Conservation (phyloP, 1,140 invertebrate species). For the Phenacoccus solenopsis region DNA sequence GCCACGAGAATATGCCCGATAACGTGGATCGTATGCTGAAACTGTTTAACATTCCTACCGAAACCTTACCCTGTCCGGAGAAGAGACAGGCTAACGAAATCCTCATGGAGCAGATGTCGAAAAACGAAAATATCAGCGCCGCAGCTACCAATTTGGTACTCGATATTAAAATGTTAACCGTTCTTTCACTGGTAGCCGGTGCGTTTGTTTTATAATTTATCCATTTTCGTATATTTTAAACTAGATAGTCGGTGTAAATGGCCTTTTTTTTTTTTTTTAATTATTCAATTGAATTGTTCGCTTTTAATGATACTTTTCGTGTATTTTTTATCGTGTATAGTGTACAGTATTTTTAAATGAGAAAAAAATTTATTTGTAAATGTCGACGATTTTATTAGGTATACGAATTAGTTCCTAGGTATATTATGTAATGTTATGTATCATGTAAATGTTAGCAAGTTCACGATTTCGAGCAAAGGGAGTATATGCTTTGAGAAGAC, state of each 20-base stretch:
- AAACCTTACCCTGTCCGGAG: neutral
- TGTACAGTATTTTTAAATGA: conserved; percentile 5
- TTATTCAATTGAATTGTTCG: neutral
- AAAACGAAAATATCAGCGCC: neutral
- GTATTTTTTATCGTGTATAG: neutral
- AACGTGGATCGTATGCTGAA: neutral
- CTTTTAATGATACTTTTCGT: neutral
- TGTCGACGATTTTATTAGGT: neutral
- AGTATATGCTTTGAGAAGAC: conserved; percentile 1
- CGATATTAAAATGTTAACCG: neutral
- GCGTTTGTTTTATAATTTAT: conserved; percentile 13
- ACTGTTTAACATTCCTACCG: neutral
- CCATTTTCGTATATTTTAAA: neutral
- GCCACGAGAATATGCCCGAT: neutral
- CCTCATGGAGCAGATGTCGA: neutral
- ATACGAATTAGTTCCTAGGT: neutral
- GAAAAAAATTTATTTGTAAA: neutral
- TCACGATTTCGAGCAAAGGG: neutral
- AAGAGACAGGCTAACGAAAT: neutral
- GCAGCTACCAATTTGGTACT: neutral
- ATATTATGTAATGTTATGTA: neutral
- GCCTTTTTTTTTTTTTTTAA: conserved; percentile 8
- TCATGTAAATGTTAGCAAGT: neutral
- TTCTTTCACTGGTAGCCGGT: neutral
- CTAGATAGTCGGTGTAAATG: neutral